phyloP scores from a whole-genome alignment of 2,888 invertebrate genomes.

The Dasypolia templi region DNA sequence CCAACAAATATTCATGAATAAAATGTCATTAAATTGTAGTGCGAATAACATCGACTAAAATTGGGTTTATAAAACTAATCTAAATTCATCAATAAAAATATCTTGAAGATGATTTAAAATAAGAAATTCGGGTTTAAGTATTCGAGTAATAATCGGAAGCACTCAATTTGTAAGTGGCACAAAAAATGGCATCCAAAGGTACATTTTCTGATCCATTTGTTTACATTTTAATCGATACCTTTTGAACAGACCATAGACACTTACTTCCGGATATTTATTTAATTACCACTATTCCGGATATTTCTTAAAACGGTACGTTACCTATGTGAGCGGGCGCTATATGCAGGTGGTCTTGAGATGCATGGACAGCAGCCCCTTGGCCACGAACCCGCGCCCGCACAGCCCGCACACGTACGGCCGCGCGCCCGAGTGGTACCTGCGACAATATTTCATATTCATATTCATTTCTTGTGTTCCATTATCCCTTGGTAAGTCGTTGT shows the following conservation, averaged over 20 bases:
- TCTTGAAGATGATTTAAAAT: background rate
- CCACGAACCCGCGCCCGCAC: conserved; percentile 91
- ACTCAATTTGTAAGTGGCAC: background rate
- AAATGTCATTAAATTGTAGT: background rate
- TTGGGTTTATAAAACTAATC: background rate
- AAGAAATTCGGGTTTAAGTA: background rate
- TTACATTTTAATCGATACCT: background rate
- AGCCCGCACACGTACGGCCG: conserved; percentile 90
- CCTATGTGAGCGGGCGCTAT: conserved; percentile 67
- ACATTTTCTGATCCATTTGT: background rate
- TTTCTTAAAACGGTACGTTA: background rate
- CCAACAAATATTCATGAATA: background rate
- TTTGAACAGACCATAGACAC: background rate
- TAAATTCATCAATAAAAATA: background rate
- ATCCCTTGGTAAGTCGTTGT: too few relatives aligned
- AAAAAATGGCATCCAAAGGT: background rate
- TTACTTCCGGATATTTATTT: background rate
- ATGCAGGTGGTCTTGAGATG: conserved; percentile 90
- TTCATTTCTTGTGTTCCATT: background rate
- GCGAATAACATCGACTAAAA: background rate
- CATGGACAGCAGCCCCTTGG: conserved; percentile 91
- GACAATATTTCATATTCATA: background rate
- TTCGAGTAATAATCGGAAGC: background rate
- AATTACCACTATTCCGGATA: background rate
- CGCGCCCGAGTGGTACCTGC: conserved; percentile 90